Conservation (phyloP, 2,888 invertebrate species). For the Leptura quadrifasciata region DNA sequence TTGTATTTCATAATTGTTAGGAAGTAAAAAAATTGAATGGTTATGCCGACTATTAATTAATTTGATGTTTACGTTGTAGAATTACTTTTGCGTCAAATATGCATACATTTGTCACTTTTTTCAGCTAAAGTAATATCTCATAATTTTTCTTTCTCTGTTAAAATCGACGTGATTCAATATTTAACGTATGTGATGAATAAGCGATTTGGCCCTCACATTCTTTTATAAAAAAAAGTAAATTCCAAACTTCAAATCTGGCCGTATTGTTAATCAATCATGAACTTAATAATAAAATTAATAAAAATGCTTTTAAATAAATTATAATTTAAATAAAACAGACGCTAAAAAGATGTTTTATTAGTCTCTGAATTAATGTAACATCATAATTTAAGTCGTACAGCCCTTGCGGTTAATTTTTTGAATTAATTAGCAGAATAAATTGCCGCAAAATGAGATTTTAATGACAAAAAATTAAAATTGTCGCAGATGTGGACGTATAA, state of each 20-base stretch:
- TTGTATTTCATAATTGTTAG: not conserved
- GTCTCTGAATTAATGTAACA: conserved; percentile 52
- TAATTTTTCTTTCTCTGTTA: not conserved
- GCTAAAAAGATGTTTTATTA: conserved; percentile 39
- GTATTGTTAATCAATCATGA: conserved; percentile 12
- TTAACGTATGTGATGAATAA: not conserved
- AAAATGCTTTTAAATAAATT: not conserved
- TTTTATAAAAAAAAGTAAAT: not conserved
- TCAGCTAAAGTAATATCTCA: not conserved
- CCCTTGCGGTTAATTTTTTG: conserved; percentile 70
- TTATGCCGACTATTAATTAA: not conserved
- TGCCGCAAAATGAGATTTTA: conserved; percentile 70
- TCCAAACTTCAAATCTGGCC: conserved; percentile 1
- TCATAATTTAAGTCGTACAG: conserved; percentile 55
- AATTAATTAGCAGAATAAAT: conserved; percentile 72
- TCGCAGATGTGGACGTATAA: conserved; percentile 73
- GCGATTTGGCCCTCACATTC: conserved; percentile 3
- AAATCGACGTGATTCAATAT: conserved; percentile 1
- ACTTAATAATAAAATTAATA: conserved; percentile 13
- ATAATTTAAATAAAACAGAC: conserved; percentile 26
- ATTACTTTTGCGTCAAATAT: not conserved
- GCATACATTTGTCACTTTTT: not conserved
- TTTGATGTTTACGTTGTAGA: not conserved
- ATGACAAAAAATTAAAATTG: conserved; percentile 74
- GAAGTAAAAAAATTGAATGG: not conserved